phyloP scores from a whole-genome alignment of 2,797 vertebrate genomes.

The Sebastes matsubarae region DNA sequence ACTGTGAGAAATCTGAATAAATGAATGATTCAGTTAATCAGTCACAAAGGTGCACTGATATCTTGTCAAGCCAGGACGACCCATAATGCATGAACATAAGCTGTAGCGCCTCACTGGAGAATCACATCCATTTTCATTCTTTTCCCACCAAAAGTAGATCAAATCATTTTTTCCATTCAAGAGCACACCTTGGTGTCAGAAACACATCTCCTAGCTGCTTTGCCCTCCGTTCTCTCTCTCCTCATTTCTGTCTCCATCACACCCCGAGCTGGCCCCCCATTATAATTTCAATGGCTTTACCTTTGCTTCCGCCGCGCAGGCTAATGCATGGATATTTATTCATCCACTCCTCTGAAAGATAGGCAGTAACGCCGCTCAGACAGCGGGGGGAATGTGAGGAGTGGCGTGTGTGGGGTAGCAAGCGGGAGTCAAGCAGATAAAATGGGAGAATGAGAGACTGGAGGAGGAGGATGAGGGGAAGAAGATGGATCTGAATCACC shows the following conservation, averaged over 20 bases:
- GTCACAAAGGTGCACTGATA: background rate
- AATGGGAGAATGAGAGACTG: background rate
- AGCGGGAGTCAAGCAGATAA: conserved; percentile 18
- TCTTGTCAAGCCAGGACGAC: background rate
- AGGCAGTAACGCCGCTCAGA: conserved; percentile 21
- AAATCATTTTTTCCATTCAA: background rate
- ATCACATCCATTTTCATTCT: background rate
- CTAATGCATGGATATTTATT: conserved; percentile 67
- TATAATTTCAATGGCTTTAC: conserved; percentile 47
- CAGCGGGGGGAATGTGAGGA: background rate
- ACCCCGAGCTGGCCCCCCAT: conserved; percentile 37
- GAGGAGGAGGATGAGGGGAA: background rate
- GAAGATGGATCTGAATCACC: background rate
- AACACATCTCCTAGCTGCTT: background rate
- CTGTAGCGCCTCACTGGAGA: background rate
- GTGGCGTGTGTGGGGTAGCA: conserved; percentile 20
- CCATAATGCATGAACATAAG: background rate
- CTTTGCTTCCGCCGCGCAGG: conserved; percentile 25
- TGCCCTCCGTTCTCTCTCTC: conserved; percentile 9
- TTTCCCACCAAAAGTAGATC: background rate
- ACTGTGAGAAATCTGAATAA: background rate
- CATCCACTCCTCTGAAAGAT: conserved; percentile 42
- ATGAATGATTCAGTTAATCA: background rate
- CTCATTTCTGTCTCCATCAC: conserved; percentile 20
- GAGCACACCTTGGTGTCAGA: background rate